Base-by-base conservation (phyloP, 2,797 vertebrate species). In the Tragopan temminckii region DNA sequence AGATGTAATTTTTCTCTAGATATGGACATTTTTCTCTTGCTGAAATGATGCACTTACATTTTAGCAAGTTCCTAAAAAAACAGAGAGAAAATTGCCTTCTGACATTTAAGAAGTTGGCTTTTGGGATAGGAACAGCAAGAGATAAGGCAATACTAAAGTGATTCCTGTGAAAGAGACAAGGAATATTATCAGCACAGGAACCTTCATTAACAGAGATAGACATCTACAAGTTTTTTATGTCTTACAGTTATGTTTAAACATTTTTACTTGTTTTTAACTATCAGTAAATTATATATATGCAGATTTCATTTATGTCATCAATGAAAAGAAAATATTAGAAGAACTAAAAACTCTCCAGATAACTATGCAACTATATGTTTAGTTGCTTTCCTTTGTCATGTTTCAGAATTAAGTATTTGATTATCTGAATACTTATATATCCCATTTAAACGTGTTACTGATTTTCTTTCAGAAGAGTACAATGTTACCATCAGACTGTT, bases 361-460 rank as follows among this genome's bases (percentile, higher is more conserved):
- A 53, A 29, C 16, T 31, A 8, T 59, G 5, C 4, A 59, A 4
- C 40, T 75, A 4, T 15, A 19, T 43, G 36, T 53, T 18, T 4
- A n/a, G 55, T 79, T 70, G 9, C 43, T 69, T 81, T 31, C 31
- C 21, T 58, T 64, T 74, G 4, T 76, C 24, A 12, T 80, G 64
- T 74, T 69, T 71, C 31, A 35, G 40, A 42, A 38, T 58, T 59
- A 29, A 63, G 29, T 68, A 62, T 31, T 91, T 55, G 20, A 57
- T 79, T 15, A 62, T 92, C 50, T 85, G 81, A 57, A 62, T 91
- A 96, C 61, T 59, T 38, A 85, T 84, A 88, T 94, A 88, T 94
- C 46, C 90, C 88, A 95, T 94, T 97, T 97, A 95, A 96, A 91
- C 77, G 84, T 94, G 83, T 96, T 95, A 97, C 92, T 94, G 81